These are phyloP conservation scores for Parazoanthus swiftii DNA, from an alignment of 92 coral and sea anemone genomes.

Conservation along the genomic window DNA sequence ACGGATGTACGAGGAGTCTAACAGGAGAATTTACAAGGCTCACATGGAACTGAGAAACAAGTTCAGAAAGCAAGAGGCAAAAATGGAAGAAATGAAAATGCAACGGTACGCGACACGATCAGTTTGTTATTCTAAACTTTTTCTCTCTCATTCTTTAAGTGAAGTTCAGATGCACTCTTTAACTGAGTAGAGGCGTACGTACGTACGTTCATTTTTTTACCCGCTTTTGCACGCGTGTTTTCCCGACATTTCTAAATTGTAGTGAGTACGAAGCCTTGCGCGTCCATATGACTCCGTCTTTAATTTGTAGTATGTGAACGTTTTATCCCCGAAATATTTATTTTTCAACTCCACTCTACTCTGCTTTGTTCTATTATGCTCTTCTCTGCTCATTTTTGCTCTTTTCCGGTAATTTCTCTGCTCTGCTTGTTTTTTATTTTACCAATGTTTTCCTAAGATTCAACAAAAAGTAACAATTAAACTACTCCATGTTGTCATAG, in stretches of 20 bases:
- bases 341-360: not conserved
- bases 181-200: too few species aligned
- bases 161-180: too few species aligned
- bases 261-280: too few species aligned
- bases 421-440: not conserved
- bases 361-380: not conserved
- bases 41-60: conserved; percentile 63
- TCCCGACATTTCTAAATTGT: too few species aligned
- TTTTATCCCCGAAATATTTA: not conserved
- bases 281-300: too few species aligned
- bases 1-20: conserved; percentile 74
- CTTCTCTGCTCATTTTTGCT: not conserved
- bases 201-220: too few species aligned
- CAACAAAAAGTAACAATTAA: not conserved
- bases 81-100: conserved; percentile 55
- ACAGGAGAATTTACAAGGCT: conserved; percentile 63
- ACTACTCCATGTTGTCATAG: not conserved
- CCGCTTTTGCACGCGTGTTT: too few species aligned
- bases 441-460: not conserved
- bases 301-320: too few species aligned
- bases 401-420: not conserved
- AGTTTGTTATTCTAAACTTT: not conserved
- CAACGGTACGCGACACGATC: conserved; percentile 40
- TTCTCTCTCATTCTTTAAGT: not conserved
- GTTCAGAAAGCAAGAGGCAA: conserved; percentile 65